These are phyloP conservation scores for Leucozona laternaria DNA, from an alignment of 2,888 invertebrate genomes.

Conservation along the genomic window DNA sequence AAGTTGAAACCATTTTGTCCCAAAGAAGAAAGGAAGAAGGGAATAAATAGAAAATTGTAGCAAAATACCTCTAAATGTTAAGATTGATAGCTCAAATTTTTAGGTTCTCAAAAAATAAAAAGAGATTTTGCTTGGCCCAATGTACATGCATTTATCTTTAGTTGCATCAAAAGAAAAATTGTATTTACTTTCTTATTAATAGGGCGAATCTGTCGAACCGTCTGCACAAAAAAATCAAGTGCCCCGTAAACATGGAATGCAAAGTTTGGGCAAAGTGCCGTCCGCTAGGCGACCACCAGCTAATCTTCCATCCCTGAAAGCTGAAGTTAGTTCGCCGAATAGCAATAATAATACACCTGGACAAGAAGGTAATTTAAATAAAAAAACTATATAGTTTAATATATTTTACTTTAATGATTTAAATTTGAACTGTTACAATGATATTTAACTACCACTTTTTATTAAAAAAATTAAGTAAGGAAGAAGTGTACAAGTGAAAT, in stretches of 20 bases:
- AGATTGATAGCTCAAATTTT: no score
- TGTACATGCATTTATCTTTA: neutral
- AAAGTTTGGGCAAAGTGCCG: conserved; percentile 99
- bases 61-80: no score
- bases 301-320: conserved; percentile 99
- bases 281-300: conserved; percentile 99
- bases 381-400: neutral
- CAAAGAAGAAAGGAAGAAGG: no score
- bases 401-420: neutral
- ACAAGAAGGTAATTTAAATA: conserved; percentile 78
- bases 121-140: neutral
- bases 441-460: neutral
- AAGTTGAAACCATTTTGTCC: no score
- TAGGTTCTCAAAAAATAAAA: no score
- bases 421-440: neutral
- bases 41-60: no score
- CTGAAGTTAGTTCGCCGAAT: conserved; percentile 88
- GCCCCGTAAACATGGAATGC: conserved; percentile 99
- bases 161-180: neutral
- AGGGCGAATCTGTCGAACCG: conserved; percentile 95
- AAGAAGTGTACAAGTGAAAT: no score
- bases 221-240: conserved; percentile 94
- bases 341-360: conserved; percentile 79
- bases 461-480: no score
- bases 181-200: conserved; percentile 70